phyloP scores from a whole-genome alignment of 2,113 vertebrate species.

The Ibidorhyncha struthersii region DNA sequence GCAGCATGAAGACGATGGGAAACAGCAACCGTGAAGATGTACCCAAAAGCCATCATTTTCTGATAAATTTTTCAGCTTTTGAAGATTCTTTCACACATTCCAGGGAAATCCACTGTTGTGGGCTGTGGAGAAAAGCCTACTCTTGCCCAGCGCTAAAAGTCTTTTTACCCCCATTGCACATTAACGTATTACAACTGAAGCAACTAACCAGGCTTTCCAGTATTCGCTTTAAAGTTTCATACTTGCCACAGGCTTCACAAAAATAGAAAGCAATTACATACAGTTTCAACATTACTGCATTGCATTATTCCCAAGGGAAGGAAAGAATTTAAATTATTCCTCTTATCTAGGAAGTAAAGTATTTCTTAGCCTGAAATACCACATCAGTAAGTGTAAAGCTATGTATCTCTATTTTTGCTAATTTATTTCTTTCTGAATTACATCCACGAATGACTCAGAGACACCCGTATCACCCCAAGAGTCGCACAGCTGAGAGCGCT shows the following conservation, averaged over 20 bases:
- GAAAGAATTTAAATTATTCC: neutral
- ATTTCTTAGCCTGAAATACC: neutral
- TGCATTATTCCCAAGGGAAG: slow-evolving; percentile 5
- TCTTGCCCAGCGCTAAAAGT: neutral
- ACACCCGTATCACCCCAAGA: neutral
- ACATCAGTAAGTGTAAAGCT: neutral
- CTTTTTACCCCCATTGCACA: neutral
- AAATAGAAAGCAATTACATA: slow-evolving; percentile 60
- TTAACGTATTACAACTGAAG: neutral
- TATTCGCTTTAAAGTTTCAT: neutral
- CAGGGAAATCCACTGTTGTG: neutral
- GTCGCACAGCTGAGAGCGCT: neutral
- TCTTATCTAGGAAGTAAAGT: slow-evolving; percentile 8
- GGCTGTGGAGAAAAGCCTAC: neutral
- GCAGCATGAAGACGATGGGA: neutral
- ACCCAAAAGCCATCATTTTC: neutral
- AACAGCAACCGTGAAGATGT: neutral
- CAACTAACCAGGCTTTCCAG: neutral
- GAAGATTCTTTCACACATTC: neutral
- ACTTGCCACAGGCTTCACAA: slow-evolving; percentile 1
- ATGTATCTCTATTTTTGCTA: neutral
- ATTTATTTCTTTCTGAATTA: slow-evolving; percentile 1
- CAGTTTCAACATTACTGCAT: slow-evolving; percentile 15
- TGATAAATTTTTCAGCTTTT: neutral
- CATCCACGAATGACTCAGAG: neutral